These are phyloP conservation scores for Plectrocnemia conspersa DNA, from an alignment of 1,140 invertebrate species.

Conservation along the genomic window DNA sequence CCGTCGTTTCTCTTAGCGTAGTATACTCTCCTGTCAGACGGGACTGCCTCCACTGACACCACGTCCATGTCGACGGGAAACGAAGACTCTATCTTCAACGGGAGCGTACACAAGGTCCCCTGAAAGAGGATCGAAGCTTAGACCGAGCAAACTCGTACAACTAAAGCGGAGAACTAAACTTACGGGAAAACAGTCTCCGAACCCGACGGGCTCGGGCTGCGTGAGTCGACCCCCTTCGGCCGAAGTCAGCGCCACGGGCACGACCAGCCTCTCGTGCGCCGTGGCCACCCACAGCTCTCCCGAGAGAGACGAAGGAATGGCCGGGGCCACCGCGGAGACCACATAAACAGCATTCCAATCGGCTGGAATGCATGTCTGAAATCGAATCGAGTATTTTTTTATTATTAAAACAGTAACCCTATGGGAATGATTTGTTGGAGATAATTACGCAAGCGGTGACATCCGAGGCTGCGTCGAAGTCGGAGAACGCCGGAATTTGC, in stretches of 20 bases:
- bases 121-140: slow-evolving; percentile 44
- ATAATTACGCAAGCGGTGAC: slow-evolving; percentile 32
- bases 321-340: slow-evolving; percentile 42
- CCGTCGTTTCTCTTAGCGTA: slow-evolving; percentile 3
- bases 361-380: slow-evolving; percentile 35
- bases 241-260: slow-evolving; percentile 23
- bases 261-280: slow-evolving; percentile 27
- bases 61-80: slow-evolving; percentile 32
- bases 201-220: slow-evolving; percentile 20
- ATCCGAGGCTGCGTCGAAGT: slow-evolving; percentile 4
- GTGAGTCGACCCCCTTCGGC: slow-evolving; percentile 27
- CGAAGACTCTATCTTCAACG: slow-evolving; percentile 37
- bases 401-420: neutral
- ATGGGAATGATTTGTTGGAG: neutral
- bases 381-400: slow-evolving; percentile 1
- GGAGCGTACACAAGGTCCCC: slow-evolving; percentile 72
- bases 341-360: slow-evolving; percentile 34
- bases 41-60: slow-evolving; percentile 26
- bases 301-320: slow-evolving; percentile 37
- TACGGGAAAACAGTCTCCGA: slow-evolving; percentile 31
- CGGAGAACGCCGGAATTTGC: neutral
- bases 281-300: slow-evolving; percentile 34
- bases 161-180: neutral
- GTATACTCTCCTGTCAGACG: slow-evolving; percentile 9
- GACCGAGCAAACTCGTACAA: neutral